These are phyloP conservation scores for Kradibia gibbosae DNA, from an alignment of 1,140 invertebrate genomes.

Conservation along the genomic window DNA sequence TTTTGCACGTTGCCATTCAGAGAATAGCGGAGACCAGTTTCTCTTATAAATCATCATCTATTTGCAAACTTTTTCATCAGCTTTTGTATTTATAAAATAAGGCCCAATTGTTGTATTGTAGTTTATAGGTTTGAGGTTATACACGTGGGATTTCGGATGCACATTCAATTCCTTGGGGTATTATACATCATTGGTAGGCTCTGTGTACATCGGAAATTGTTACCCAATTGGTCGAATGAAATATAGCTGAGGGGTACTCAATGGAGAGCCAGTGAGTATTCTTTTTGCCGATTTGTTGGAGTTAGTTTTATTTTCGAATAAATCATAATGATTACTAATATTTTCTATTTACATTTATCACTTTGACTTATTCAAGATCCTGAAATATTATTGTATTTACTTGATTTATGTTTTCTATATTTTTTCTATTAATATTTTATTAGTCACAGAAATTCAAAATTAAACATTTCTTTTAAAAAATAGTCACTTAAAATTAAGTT, in stretches of 20 bases:
- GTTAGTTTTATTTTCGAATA: neutral
- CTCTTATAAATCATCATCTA: neutral
- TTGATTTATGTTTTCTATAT: neutral
- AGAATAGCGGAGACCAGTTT: neutral
- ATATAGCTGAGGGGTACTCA: conserved; percentile 20
- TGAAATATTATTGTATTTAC: neutral
- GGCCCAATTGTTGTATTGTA: neutral
- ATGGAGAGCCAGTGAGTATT: too few relatives aligned
- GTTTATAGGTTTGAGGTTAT: conserved; percentile 29
- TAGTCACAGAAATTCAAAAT: neutral
- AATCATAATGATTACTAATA: neutral
- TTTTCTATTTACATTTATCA: conserved; percentile 17
- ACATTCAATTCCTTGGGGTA: neutral
- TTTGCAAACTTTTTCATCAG: neutral
- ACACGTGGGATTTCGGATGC: neutral
- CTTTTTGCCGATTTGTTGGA: neutral
- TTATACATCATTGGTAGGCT: conserved; percentile 27
- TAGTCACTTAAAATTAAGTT: too few relatives aligned
- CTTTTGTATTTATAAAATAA: neutral
- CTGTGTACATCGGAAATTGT: conserved; percentile 15
- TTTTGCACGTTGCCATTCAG: neutral
- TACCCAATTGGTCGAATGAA: conserved; percentile 17
- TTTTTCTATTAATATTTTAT: neutral
- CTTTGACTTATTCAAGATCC: neutral
- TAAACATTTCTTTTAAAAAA: too few relatives aligned